Percentiles rank a stretch among this genome's conserved stretches.
phyloP scores from a whole-genome alignment of 2,888 invertebrate species.

The Archips crataeganus region DNA sequence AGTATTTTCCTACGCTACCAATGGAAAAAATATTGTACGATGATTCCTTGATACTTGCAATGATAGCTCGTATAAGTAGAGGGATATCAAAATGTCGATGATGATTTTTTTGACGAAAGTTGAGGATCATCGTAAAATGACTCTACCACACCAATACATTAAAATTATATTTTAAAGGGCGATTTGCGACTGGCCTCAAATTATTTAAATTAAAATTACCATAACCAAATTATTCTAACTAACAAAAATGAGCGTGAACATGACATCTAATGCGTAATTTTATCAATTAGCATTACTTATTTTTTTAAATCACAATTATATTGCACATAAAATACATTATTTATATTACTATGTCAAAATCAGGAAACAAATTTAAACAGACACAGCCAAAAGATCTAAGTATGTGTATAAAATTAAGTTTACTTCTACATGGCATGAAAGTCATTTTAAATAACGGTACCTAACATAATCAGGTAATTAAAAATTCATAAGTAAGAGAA shows the following conservation, averaged over 20 bases:
- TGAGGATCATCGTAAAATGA: too few relatives aligned
- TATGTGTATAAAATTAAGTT: slow-evolving; percentile 14
- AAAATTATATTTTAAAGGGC: neutral
- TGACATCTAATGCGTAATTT: slow-evolving; percentile 3
- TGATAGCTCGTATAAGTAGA: too few relatives aligned
- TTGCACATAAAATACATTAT: slow-evolving; percentile 26
- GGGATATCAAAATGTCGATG: too few relatives aligned
- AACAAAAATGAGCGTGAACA: slow-evolving; percentile 16
- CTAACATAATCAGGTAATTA: neutral
- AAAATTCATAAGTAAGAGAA: neutral
- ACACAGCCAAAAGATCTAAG: slow-evolving; percentile 28
- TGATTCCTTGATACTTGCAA: too few relatives aligned
- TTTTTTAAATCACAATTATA: slow-evolving; percentile 30
- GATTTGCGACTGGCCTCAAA: slow-evolving; percentile 4
- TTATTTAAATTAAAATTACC: neutral
- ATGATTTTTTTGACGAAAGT: too few relatives aligned
- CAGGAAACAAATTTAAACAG: slow-evolving; percentile 20
- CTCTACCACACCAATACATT: neutral
- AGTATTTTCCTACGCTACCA: neutral
- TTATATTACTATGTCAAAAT: slow-evolving; percentile 18
- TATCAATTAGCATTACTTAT: slow-evolving; percentile 4
- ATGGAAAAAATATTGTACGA: too few relatives aligned
- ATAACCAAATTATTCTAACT: neutral
- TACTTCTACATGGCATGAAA: slow-evolving; percentile 14
- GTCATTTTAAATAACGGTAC: neutral